Evolutionary conservation across 2,113 vertebrate species (phyloP), one percentile per base, ranked within the genome.

Genomic region (Megaleporinus macrocephalus): DNA sequence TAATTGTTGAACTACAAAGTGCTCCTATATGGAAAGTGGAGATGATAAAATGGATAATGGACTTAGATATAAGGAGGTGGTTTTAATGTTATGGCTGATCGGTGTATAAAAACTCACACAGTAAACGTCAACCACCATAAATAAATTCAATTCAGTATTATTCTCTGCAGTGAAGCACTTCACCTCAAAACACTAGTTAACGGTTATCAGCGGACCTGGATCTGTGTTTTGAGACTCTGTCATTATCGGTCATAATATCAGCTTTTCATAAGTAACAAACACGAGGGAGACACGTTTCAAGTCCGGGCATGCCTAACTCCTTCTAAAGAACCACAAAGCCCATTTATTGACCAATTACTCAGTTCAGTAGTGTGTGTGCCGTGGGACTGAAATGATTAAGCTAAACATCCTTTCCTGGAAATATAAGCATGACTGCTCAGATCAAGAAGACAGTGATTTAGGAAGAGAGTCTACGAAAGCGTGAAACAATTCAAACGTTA

Each of bases 311-410:
- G 51, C 41, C 33, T 14, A 44, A 14, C 3, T 62, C 53, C 24
- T 62, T 9, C 24, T 12, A 12, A 63, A 76, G 57, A 75, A 24
- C 26, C 24, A 29, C 36, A 49, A 76, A 27, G 26, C 16, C 24
- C 24, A 76, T 65, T 44, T 44, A 29, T 68, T 68, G 65, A 68
- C 29, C 65, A 30, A 68, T 68, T 33, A 68, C 30, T 33, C 29
- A 68, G 62, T 62, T 76, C 57, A 76, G 7, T 18, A 15, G 57
- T 20, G 15, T 61, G 20, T 33, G 4, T 33, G 51, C 20, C 29
- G 22, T 7, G 22, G 22, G 24, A 76, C 36, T 30, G 27, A 22
- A 29, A 78, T 33, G 26, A 29, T 53, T 0, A 22, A 41, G 18
- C 26, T 51, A 30, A 78, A 55, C 62, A 68, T 55, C 13, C 22